Evolutionary conservation across 1,140 invertebrate species (phyloP), one percentile per base, ranked within the genome.

Genomic region (Pemphigus obesinymphae): DNA sequence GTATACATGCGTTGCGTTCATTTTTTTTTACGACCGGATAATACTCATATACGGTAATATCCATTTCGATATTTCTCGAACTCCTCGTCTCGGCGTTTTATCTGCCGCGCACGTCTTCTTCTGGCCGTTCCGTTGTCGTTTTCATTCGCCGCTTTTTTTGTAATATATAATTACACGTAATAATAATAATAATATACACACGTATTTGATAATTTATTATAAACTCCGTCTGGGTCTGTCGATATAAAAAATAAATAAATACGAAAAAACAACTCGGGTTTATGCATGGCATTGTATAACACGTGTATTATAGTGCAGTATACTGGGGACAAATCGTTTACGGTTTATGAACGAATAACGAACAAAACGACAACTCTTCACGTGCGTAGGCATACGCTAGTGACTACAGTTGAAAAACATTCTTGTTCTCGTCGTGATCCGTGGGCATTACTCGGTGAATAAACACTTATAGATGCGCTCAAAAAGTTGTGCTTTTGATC

Each of bases 11-110:
- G 23, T 31, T 17, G 23, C 31, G 26, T 78, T 10, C 15, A 31
- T 40, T 20, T 37, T 43, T 80, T 80, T 76, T 80, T 80, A 80
- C 76, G 76, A 80, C 55, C 76, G 15, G 76, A 63, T 80, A 45
- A 63, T 78, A 75, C 31, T 73, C 31, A 34, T 50, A 73, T 55
- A 61, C 8, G 8, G 8, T 66, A 70, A 70, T 45, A 40, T 80
- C 55, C 55, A 43, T 63, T 80, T 80, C 76, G 40, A 26, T 61
- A 31, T 23, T 34, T 76, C 31, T 76, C 29, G 50, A 13, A 11
- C 2, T n/a, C 31, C 7, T 80, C 76, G 66, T 23, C 37, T 68
- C 66, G 66, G 37, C 34, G 17, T 17, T 50, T 50, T 23, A 13
- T 63, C 13, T 73, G 20, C 17, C 6, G 34, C 15, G 31, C 66